Evolutionary conservation across 53 echinoderm and acorn worm genomes (phyloP), one percentile per base, ranked within the genome.

Genomic region (Hippasteria phrygiana): DNA sequence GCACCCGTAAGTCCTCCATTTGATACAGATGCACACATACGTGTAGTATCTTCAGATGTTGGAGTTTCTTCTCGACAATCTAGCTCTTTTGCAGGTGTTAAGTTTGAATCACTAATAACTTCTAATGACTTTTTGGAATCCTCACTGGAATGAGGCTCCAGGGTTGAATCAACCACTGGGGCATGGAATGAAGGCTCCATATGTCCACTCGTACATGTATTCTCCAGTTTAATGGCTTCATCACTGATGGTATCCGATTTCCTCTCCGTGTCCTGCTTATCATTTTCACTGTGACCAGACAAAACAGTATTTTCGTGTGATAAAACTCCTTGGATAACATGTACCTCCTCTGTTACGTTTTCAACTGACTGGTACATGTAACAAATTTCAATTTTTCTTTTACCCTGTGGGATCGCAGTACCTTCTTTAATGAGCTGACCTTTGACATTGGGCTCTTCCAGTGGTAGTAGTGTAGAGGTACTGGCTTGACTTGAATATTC

Each of bases 321-420:
- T n/a, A n/a, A n/a, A n/a, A n/a, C n/a, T n/a, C n/a, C n/a, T n/a
- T n/a, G n/a, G n/a, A n/a, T n/a, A n/a, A n/a, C n/a, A n/a, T n/a
- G n/a, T n/a, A n/a, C n/a, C n/a, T n/a, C n/a, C n/a, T n/a, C n/a
- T n/a, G n/a, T n/a, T n/a, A n/a, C 46, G 41, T 16, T 26, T 18
- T 27, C 43, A 26, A 42, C 45, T 35, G 28, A n/a, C 40, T 81
- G 9, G 33, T 9, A 78, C 10, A 6, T 56, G 55, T 56, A 3
- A 10, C 24, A 56, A 34, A 31, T 35, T 78, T 4, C 37, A n/a
- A 55, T 54, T 56, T 75, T 75, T 75, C 48, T 48, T 24, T 78
- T 38, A 4, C 55, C 59, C 40, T 43, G 64, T 43, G 64, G 63
- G 64, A 41, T 65, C 26, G 31, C 65, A 18, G 29, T 29, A 62